These are phyloP conservation scores for Mimumesa dahlbomi DNA, from an alignment of 2,888 invertebrate species.

Conservation along the genomic window DNA sequence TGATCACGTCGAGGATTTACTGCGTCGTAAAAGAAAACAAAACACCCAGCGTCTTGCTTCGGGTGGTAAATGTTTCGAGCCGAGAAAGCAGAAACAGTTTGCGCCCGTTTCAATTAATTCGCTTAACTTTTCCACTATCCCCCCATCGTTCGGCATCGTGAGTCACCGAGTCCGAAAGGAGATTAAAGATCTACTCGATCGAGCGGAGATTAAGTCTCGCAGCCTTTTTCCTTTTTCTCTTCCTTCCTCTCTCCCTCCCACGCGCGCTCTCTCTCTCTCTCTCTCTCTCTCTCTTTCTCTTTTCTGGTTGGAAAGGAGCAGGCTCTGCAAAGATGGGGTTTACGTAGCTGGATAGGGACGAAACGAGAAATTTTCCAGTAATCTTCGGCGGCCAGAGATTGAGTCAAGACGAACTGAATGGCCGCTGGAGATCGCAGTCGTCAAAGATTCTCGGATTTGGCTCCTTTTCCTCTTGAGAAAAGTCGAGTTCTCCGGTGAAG, in stretches of 20 bases:
- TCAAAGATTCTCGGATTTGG: slow-evolving; percentile 57
- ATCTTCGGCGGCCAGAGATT: slow-evolving; percentile 64
- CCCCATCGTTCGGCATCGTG: slow-evolving; percentile 9
- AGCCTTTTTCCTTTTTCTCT: background rate
- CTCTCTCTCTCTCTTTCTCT: background rate
- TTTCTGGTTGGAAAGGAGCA: background rate
- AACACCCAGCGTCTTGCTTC: too few relatives aligned
- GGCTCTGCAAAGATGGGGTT: slow-evolving; percentile 13
- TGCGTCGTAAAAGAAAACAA: too few relatives aligned
- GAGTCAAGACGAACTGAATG: slow-evolving; percentile 57
- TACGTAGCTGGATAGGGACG: slow-evolving; percentile 22
- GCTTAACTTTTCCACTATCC: slow-evolving; percentile 29
- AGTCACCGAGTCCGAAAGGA: slow-evolving; percentile 39
- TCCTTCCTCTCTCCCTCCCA: background rate
- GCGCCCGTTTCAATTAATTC: slow-evolving; percentile 45
- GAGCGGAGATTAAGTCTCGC: slow-evolving; percentile 55
- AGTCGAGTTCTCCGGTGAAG: slow-evolving; percentile 31
- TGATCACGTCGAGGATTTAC: slow-evolving; percentile 54
- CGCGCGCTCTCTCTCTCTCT: slow-evolving; percentile 12
- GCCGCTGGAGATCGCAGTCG: slow-evolving; percentile 53
- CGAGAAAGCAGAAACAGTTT: slow-evolving; percentile 5
- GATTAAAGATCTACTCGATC: slow-evolving; percentile 62
- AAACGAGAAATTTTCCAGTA: slow-evolving; percentile 64
- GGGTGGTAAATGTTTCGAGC: background rate
- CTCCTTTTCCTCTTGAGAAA: slow-evolving; percentile 32